Evolutionary conservation across 2,113 vertebrate species (phyloP).

Genomic region (Hypanus sabinus): DNA sequence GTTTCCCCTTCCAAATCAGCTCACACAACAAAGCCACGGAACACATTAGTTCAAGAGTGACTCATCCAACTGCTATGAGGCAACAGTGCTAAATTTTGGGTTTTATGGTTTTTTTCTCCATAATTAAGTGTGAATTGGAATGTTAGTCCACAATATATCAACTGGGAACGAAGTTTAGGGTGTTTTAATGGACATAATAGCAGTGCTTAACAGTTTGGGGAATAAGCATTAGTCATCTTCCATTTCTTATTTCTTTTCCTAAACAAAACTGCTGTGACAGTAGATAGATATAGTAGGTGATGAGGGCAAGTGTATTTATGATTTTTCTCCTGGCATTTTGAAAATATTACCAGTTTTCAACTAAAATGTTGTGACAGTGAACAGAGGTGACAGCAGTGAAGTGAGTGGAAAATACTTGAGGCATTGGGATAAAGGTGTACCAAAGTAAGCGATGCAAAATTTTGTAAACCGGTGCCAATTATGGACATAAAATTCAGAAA

Average conservation of each 20-base stretch:
- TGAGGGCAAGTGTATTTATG: not conserved
- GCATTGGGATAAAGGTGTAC: not conserved
- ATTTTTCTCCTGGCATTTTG: not conserved
- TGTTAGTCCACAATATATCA: not conserved
- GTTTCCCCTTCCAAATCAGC: not conserved
- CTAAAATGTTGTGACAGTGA: not conserved
- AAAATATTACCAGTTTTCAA: not conserved
- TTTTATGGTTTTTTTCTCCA: not conserved
- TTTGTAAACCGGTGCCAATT: not conserved
- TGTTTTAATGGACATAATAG: not conserved
- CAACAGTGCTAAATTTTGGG: not conserved
- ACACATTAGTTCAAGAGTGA: not conserved
- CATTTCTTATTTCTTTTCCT: not conserved
- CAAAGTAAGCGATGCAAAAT: not conserved
- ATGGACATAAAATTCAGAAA: not conserved
- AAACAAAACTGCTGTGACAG: not conserved
- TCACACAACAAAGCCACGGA: not conserved
- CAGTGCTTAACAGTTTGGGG: not conserved
- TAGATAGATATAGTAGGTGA: not conserved
- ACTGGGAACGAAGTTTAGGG: not conserved
- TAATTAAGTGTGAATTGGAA: not conserved
- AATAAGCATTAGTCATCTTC: not conserved
- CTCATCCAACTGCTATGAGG: not conserved
- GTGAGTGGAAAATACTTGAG: not conserved
- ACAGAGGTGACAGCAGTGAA: not conserved